A percentile compares a stretch with the other conserved stretches of the same genome.
Evolutionary conservation across 2,888 invertebrate genomes (phyloP).

Genomic region (Aspidiotus rigidus): DNA sequence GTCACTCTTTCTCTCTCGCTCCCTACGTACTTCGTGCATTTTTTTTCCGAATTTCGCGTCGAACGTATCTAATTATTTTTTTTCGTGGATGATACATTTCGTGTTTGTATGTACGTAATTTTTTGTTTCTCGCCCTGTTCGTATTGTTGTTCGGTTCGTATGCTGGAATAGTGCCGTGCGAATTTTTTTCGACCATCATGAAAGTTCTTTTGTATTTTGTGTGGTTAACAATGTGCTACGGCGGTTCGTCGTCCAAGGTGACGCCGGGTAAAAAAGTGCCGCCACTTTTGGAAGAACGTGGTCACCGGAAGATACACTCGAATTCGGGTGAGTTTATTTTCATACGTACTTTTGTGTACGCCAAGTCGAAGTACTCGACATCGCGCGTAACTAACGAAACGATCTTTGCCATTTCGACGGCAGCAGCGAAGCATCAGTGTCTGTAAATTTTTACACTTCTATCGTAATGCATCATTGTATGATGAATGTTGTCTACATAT

Average conservation of each 20-base stretch:
- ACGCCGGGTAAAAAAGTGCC: slow-evolving; percentile 4
- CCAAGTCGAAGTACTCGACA: no score
- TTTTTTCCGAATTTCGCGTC: background rate
- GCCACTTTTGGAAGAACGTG: slow-evolving; percentile 22
- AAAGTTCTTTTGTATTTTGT: slow-evolving; percentile 19
- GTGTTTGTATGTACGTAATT: no score
- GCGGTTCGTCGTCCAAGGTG: background rate
- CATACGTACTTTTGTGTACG: no score
- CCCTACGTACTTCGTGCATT: background rate
- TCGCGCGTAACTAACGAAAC: no score
- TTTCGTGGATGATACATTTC: background rate
- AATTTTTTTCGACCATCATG: slow-evolving; percentile 12
- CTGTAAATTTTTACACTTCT: no score
- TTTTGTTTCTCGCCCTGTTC: background rate
- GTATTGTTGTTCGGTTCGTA: background rate
- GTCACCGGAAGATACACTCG: slow-evolving; percentile 21
- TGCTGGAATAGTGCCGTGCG: background rate
- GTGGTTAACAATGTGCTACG: slow-evolving; percentile 4
- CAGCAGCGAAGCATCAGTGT: no score
- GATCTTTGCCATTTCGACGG: no score
- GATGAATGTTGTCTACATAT: no score
- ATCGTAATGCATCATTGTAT: no score
- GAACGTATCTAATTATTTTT: background rate
- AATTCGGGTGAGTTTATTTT: slow-evolving; percentile 13
- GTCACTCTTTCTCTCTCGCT: background rate